These are phyloP conservation scores for Pseudonaja textilis DNA, from an alignment of 2,113 vertebrate species.

Conservation along the genomic window DNA sequence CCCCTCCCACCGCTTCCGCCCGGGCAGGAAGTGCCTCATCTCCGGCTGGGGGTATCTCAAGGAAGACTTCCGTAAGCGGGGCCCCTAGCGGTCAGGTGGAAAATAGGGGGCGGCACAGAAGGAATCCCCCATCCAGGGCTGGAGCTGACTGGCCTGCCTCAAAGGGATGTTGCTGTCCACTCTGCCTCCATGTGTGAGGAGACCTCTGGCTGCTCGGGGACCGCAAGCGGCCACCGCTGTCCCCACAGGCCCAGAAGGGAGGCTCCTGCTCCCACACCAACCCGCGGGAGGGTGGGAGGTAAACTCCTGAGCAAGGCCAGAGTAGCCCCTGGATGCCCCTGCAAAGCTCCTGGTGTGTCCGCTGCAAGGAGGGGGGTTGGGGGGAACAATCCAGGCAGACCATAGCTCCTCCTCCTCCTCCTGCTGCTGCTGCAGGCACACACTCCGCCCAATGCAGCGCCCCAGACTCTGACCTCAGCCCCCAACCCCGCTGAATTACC, in stretches of 20 bases:
- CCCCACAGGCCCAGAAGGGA: background rate
- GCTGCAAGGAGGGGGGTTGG: background rate
- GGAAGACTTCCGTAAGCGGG: conserved; percentile 80
- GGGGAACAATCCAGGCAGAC: background rate
- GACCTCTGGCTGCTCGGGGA: no score
- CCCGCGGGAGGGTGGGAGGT: background rate
- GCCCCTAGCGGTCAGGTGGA: no score
- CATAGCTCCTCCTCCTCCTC: background rate
- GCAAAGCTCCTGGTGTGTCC: background rate
- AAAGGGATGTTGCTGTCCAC: background rate
- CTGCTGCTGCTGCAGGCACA: background rate
- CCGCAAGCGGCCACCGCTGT: background rate
- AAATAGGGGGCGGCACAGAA: background rate
- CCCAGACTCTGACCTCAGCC: background rate
- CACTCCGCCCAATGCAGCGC: background rate
- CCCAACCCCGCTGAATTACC: background rate
- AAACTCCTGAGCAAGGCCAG: background rate
- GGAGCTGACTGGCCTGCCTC: background rate
- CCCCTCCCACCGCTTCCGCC: conserved; percentile 74
- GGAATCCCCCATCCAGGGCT: background rate
- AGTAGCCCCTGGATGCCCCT: background rate
- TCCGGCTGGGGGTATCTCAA: conserved; percentile 91
- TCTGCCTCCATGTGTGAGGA: background rate
- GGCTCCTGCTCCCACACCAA: background rate
- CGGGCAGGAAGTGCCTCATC: conserved; percentile 84